Conservation (phyloP, 2,113 vertebrate species). For the Tringa solitaria region DNA sequence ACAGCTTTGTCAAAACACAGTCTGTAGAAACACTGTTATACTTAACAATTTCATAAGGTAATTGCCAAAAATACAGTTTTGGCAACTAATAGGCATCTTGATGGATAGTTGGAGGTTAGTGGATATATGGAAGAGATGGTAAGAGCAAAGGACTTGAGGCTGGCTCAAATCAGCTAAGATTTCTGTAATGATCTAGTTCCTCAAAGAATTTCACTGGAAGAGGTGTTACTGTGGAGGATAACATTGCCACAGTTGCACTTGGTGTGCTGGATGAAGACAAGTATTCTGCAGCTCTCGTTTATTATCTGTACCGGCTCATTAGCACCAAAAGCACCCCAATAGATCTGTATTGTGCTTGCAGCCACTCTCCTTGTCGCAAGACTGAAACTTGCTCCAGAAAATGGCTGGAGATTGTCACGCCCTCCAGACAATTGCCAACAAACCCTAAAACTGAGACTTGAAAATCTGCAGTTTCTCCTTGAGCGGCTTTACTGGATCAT, state of each 20-base stretch:
- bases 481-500: neutral
- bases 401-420: neutral
- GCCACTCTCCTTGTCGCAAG: neutral
- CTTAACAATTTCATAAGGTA: neutral
- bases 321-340: neutral
- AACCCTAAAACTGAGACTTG: neutral
- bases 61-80: neutral
- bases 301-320: neutral
- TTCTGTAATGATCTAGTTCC: neutral
- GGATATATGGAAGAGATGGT: neutral
- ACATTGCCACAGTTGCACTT: neutral
- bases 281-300: neutral
- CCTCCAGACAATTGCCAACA: neutral
- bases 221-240: neutral
- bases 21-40: neutral
- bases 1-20: slow-evolving; percentile 25
- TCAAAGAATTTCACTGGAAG: neutral
- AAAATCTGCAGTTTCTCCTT: neutral
- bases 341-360: neutral
- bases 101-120: neutral
- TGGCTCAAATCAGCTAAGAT: neutral
- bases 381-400: neutral
- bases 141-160: neutral
- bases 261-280: neutral
- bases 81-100: neutral